Conservation (phyloP, 2,797 vertebrate genomes). For the Anguilla marmorata region DNA sequence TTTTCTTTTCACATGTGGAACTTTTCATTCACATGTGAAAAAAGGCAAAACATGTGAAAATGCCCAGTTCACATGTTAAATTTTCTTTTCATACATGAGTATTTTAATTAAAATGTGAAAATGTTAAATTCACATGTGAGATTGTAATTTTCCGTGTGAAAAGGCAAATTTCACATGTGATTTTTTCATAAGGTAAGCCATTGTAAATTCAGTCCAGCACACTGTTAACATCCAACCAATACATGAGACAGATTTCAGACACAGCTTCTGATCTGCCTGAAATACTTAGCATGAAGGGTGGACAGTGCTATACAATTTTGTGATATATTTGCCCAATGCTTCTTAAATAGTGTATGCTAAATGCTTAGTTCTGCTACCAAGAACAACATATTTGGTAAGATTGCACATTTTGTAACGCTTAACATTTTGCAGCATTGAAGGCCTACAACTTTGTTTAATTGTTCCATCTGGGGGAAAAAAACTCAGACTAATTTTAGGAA, state of each 20-base stretch:
- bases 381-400: not conserved
- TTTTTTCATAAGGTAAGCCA: slow-evolving; percentile 17
- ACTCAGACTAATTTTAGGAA: not conserved
- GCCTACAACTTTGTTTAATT: not conserved
- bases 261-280: not conserved
- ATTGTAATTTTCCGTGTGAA: too few relatives aligned
- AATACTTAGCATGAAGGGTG: not conserved
- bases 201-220: slow-evolving; percentile 26
- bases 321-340: not conserved
- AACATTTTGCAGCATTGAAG: not conserved
- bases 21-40: too few relatives aligned
- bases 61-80: too few relatives aligned
- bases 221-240: slow-evolving; percentile 18
- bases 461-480: not conserved
- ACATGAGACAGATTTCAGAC: slow-evolving; percentile 13
- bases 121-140: too few relatives aligned
- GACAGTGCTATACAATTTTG: not conserved
- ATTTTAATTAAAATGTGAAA: too few relatives aligned
- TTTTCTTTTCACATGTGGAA: too few relatives aligned
- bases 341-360: too few relatives aligned
- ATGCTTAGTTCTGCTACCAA: too few relatives aligned
- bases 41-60: too few relatives aligned
- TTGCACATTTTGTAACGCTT: not conserved
- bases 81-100: too few relatives aligned
- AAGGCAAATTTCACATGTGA: too few relatives aligned